Conservation (phyloP, 2,888 invertebrate species). For the Acrocyrtus sp. region DNA sequence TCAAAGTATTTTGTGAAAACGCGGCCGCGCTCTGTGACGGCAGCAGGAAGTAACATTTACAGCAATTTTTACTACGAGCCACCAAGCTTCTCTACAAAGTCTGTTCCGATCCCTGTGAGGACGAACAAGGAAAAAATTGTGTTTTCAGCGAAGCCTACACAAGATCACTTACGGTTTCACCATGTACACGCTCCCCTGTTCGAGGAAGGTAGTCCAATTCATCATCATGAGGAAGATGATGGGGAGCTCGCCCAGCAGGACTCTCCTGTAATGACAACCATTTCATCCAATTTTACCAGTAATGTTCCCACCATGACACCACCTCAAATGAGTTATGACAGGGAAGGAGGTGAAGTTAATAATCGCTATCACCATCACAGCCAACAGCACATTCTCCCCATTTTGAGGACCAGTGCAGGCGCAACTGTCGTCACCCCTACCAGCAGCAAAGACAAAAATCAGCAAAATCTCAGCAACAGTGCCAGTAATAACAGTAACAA, state of each 20-base stretch:
- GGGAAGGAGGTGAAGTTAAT: conserved; percentile 1
- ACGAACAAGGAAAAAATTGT: conserved; percentile 31
- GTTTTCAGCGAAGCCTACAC: conserved; percentile 16
- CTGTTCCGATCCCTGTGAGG: conserved; percentile 47
- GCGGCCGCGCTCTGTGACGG: conserved; percentile 43
- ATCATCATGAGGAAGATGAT: conserved; percentile 7
- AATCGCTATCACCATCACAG: conserved; percentile 11
- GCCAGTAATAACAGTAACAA: not conserved
- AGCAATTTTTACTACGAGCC: conserved; percentile 54
- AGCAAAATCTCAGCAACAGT: not conserved
- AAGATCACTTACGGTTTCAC: conserved; percentile 6
- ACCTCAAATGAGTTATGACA: conserved; percentile 19
- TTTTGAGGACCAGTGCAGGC: not conserved
- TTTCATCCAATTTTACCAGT: conserved; percentile 14
- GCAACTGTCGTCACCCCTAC: not conserved
- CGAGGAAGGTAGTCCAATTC: too few species aligned
- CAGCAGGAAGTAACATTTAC: conserved; percentile 40
- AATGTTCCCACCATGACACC: conserved; percentile 15
- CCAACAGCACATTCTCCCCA: conserved; percentile 12
- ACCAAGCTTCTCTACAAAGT: conserved; percentile 49
- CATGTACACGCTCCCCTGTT: too few species aligned
- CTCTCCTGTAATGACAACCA: conserved; percentile 8
- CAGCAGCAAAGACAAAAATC: conserved; percentile 11
- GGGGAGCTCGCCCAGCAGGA: conserved; percentile 12
- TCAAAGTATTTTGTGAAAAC: conserved; percentile 59